phyloP scores from a whole-genome alignment of 2,888 invertebrate species.

The Phaedon cochleariae region DNA sequence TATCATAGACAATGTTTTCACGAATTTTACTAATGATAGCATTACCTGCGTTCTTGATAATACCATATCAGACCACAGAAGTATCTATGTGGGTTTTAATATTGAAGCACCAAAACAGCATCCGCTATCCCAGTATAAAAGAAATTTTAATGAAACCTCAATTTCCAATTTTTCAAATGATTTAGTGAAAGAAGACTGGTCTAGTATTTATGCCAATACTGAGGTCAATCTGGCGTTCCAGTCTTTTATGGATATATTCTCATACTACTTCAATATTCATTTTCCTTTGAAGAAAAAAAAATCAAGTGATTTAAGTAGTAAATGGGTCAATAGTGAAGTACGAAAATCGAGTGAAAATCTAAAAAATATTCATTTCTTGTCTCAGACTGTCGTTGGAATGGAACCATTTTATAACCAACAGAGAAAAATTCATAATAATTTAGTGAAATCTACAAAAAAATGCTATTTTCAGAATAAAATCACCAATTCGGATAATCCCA shows the following conservation, averaged over 20 bases:
- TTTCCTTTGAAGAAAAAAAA: not conserved
- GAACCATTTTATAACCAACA: not conserved
- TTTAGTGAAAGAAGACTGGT: not conserved
- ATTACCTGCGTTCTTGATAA: constrained; percentile 2
- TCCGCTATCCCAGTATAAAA: constrained; percentile 1
- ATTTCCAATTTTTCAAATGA: constrained; percentile 1
- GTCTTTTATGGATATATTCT: not conserved
- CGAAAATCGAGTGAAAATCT: not conserved
- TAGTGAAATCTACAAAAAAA: not conserved
- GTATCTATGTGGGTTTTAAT: not conserved
- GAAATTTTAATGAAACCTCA: constrained; percentile 4
- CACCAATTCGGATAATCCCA: not conserved
- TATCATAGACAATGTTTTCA: not conserved
- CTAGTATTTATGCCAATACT: not conserved
- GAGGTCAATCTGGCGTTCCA: not conserved
- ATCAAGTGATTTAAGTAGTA: not conserved
- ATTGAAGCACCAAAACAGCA: not conserved
- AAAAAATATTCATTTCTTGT: not conserved
- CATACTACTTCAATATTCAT: not conserved
- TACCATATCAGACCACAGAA: constrained; percentile 4
- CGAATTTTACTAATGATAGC: not conserved
- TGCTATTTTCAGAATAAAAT: not conserved
- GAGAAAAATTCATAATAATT: not conserved
- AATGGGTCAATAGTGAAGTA: not conserved
- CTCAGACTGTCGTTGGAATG: not conserved